A percentile compares a stretch with the other conserved stretches of the same genome.
These are phyloP conservation scores for Microctenopoma stevenorrisi DNA, from an alignment of 2,797 vertebrate species.

Conservation along the genomic window DNA sequence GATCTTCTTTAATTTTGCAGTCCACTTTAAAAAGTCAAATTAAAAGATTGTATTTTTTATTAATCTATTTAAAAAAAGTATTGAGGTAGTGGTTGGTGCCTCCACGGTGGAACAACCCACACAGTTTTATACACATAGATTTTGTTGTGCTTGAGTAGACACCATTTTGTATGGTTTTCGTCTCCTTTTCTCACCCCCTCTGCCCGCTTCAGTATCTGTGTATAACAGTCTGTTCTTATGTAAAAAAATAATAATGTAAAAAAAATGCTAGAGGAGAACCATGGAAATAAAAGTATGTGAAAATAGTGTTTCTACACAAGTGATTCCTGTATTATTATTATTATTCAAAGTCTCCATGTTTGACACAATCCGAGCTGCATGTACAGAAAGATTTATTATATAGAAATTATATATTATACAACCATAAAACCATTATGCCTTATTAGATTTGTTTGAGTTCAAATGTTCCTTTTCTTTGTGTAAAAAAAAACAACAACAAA, in stretches of 20 bases:
- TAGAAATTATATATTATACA: too few relatives aligned
- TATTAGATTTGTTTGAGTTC: too few relatives aligned
- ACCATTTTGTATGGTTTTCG: conserved; percentile 94
- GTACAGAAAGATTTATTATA: too few relatives aligned
- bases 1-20: conserved; percentile 89
- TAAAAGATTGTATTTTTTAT: conserved; percentile 99
- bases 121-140: conserved; percentile 97
- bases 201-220: conserved; percentile 90
- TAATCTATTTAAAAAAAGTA: conserved; percentile 92
- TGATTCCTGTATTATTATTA: conserved; percentile 55
- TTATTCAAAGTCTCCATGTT: neutral
- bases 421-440: too few relatives aligned
- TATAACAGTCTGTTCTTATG: conserved; percentile 99
- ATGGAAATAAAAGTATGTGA: conserved; percentile 99
- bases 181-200: conserved; percentile 66
- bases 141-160: conserved; percentile 98
- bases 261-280: conserved; percentile 96
- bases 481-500: too few relatives aligned
- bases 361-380: neutral
- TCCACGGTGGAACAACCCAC: conserved; percentile 87
- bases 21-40: conserved; percentile 91
- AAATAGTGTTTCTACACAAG: conserved; percentile 92
- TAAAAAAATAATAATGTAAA: conserved; percentile 89
- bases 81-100: conserved; percentile 84
- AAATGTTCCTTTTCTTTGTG: too few relatives aligned